Percentiles rank a stretch among this genome's conserved stretches.
These are phyloP conservation scores for Zeugodacus cucurbitae DNA, from an alignment of 1,140 invertebrate genomes.

Conservation along the genomic window DNA sequence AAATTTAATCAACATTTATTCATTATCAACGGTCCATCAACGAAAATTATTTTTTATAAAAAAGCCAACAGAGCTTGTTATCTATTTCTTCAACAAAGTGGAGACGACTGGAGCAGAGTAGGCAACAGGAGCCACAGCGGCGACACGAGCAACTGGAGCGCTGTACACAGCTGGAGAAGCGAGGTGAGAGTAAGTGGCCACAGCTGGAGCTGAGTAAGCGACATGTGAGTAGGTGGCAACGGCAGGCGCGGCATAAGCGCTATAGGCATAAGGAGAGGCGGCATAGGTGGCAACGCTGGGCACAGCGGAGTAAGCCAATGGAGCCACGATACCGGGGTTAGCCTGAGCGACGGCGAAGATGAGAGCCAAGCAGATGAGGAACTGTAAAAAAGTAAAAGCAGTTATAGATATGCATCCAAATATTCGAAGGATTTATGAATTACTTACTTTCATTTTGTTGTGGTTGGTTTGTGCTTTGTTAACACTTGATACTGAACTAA, in stretches of 20 bases:
- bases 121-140: neutral
- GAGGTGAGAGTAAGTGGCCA: neutral
- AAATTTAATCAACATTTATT: no score
- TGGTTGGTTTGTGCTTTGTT: neutral
- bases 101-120: neutral
- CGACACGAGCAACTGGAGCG: neutral
- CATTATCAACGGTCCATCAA: no score
- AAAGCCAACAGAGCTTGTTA: no score
- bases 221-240: neutral
- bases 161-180: neutral
- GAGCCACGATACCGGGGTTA: conserved; percentile 27
- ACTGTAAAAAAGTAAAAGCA: neutral
- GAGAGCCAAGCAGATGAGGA: conserved; percentile 42
- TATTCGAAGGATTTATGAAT: neutral
- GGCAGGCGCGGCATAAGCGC: neutral
- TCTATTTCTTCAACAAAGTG: conserved; percentile 23
- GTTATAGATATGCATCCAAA: neutral
- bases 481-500: neutral
- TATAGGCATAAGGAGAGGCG: conserved; percentile 1
- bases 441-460: neutral
- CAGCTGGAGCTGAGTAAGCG: neutral
- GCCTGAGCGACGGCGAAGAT: conserved; percentile 32
- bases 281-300: conserved; percentile 15
- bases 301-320: conserved; percentile 37
- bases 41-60: no score